These are phyloP conservation scores for Cyclophora albipunctata DNA, from an alignment of 2,888 invertebrate species.

Conservation along the genomic window DNA sequence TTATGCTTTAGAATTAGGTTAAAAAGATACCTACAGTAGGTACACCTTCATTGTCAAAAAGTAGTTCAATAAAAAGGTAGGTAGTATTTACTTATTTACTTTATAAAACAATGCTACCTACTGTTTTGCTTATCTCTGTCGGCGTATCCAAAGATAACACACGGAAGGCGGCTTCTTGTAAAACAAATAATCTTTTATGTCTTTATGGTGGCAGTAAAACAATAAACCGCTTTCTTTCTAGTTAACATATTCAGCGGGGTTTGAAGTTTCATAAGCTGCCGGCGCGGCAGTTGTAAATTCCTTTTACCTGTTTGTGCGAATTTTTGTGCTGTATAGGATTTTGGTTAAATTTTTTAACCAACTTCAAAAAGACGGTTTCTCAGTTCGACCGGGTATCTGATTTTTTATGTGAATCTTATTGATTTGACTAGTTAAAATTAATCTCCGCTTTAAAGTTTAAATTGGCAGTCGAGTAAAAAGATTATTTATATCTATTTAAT, in stretches of 20 bases:
- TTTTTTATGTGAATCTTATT: too few relatives aligned
- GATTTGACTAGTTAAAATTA: too few relatives aligned
- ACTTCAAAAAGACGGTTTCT: too few relatives aligned
- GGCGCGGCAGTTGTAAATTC: slow-evolving; percentile 30
- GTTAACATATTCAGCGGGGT: slow-evolving; percentile 12
- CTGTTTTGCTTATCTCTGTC: slow-evolving; percentile 14
- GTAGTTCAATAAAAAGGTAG: not conserved
- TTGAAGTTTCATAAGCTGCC: not conserved
- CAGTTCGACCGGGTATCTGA: too few relatives aligned
- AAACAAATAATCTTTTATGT: slow-evolving; percentile 38
- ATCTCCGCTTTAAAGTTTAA: not conserved
- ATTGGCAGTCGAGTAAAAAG: not conserved
- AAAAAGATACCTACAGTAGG: too few relatives aligned
- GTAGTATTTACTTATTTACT: too few relatives aligned
- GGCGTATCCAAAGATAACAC: slow-evolving; percentile 24
- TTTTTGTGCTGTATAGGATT: slow-evolving; percentile 16
- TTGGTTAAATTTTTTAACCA: too few relatives aligned
- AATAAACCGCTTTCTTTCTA: slow-evolving; percentile 54
- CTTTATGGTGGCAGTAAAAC: slow-evolving; percentile 52
- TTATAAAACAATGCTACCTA: not conserved
- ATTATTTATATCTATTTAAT: too few relatives aligned
- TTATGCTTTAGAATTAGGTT: too few relatives aligned
- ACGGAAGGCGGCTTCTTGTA: slow-evolving; percentile 49
- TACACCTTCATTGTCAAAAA: not conserved
- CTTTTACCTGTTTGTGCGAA: slow-evolving; percentile 50